A percentile compares a stretch with the other conserved stretches of the same genome.
Conservation (phyloP, 2,113 vertebrate species). For the Apistogramma diplotaenia region DNA sequence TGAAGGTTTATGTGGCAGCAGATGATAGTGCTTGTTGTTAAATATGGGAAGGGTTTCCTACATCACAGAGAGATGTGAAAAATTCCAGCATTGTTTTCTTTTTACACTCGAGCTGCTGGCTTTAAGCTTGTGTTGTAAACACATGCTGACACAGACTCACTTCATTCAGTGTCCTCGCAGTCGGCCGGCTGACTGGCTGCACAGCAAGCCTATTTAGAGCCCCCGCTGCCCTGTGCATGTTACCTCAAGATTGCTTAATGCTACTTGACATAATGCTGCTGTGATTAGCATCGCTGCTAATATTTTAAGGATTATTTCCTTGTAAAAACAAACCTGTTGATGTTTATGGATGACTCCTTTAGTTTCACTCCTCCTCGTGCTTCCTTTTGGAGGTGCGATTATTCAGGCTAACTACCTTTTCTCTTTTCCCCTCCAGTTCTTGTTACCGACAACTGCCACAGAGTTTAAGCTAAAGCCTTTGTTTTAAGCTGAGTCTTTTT, state of each 20-base stretch:
- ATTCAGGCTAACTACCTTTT: background rate
- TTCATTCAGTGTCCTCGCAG: background rate
- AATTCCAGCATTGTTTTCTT: background rate
- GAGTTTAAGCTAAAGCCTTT: background rate
- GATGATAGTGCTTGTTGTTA: background rate
- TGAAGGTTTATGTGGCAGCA: background rate
- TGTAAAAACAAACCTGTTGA: background rate
- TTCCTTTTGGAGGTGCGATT: background rate
- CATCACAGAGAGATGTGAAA: background rate
- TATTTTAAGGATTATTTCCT: background rate
- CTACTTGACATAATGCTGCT: background rate
- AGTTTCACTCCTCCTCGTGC: background rate
- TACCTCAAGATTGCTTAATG: background rate
- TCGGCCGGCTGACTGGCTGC: rapidly evolving
- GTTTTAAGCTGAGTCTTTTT: background rate
- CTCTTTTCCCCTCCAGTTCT: background rate
- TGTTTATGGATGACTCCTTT: background rate
- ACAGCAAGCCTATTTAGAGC: background rate
- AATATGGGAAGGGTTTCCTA: background rate
- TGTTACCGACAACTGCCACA: background rate
- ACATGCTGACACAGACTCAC: constrained; percentile 40
- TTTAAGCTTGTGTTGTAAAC: constrained; percentile 42
- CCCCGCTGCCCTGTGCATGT: background rate
- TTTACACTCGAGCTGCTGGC: background rate
- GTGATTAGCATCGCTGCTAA: background rate